Percentiles rank a stretch among this genome's conserved stretches.
phyloP scores from a whole-genome alignment of 2,888 invertebrate species.

The Biston betularia region DNA sequence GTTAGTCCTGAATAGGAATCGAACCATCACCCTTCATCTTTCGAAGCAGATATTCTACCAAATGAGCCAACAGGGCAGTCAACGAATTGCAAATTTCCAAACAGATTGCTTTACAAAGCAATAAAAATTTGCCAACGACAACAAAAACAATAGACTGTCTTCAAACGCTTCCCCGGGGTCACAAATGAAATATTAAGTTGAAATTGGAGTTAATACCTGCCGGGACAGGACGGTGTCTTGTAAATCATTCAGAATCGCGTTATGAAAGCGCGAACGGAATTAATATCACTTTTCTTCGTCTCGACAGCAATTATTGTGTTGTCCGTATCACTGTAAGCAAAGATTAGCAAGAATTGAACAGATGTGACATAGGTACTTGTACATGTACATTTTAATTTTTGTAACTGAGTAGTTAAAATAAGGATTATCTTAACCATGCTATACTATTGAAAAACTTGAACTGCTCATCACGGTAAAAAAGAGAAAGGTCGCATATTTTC shows the following conservation, averaged over 20 bases:
- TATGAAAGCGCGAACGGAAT: constrained; percentile 65
- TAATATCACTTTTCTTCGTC: constrained; percentile 82
- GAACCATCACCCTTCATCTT: too few relatives aligned
- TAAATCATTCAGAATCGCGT: constrained; percentile 68
- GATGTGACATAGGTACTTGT: constrained; percentile 26
- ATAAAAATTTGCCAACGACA: constrained; percentile 40
- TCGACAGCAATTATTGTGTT: constrained; percentile 76
- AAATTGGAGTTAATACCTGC: constrained; percentile 59
- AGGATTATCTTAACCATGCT: too few relatives aligned
- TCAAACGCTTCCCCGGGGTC: constrained; percentile 59
- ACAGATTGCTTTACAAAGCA: constrained; percentile 17
- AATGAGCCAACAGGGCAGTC: too few relatives aligned
- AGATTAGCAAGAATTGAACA: constrained; percentile 53
- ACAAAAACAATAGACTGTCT: constrained; percentile 48
- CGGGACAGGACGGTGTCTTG: constrained; percentile 63
- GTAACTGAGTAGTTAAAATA: too few relatives aligned
- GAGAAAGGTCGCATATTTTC: too few relatives aligned
- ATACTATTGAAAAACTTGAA: too few relatives aligned
- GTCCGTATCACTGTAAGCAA: constrained; percentile 76
- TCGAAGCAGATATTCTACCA: too few relatives aligned
- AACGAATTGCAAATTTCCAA: constrained; percentile 1
- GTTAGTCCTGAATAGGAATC: too few relatives aligned
- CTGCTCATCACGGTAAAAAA: too few relatives aligned
- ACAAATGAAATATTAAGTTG: constrained; percentile 65
- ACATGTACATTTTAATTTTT: too few relatives aligned